Evolutionary conservation across 1,140 invertebrate genomes (phyloP), one percentile per base, ranked within the genome.

Genomic region (Globodera ellingtonae): DNA sequence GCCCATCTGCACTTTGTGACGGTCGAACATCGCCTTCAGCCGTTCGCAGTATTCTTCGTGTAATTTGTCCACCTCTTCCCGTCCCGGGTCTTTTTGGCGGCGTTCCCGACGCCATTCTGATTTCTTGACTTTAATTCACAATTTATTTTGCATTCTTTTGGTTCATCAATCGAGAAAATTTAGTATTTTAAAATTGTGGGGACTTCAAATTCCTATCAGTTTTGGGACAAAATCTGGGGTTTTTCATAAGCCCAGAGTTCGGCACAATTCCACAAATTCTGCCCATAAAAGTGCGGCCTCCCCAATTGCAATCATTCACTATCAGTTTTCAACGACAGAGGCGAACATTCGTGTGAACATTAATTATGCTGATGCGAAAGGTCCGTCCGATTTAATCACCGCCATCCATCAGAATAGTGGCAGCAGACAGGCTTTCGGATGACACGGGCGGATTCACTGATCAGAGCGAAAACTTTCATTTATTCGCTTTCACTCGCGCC

Each of bases 21-120:
- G 24, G 47, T 80, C 59, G 67, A 80, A 80, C 75, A 80, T 67
- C 46, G 62, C 50, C 48, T 35, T 46, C 70, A 80, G 70, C 35
- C 56, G n/a, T n/a, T 6, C 3, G 69, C 79, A 80, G 52, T 80
- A 80, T 75, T 80, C 50, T 9, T 8, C 21, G 67, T 80, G 79
- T 21, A 80, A 46, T 47, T 73, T 35, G 13, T 80, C 72, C 3
- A 75, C 24, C 46, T 80, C 67, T 8, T 73, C 52, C 50, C 78
- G 62, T 59, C 46, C 66, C 59, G 79, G 79, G 56, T 80, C n/a
- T 62, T 62, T 62, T 18, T 18, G 18, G 35, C 35, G 6, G 56
- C 10, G 56, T 62, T 62, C 56, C 35, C 50, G 50, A 52, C 10
- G 50, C 50, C 50, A 18, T 62, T 62, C 18, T 6, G 6, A 18